Evolutionary conservation across 2,888 invertebrate genomes (phyloP), one percentile per base, ranked within the genome.

Genomic region (Julus scandinavius): DNA sequence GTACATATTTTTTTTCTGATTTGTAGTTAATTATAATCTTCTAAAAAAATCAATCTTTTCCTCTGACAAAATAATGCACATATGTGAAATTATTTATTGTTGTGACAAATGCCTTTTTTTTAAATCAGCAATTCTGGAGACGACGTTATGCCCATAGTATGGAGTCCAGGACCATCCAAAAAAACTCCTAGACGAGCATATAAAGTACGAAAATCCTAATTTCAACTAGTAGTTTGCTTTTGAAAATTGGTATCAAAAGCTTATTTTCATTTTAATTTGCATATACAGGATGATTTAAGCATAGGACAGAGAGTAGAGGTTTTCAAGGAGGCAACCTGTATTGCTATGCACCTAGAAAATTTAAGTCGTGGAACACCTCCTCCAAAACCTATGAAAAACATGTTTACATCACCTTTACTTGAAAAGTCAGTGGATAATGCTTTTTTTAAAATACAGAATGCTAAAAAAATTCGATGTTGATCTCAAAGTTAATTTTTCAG

Each of bases 321-420:
- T 50, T 87, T 87, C 38, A 72, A 83, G 41, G 88, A 87, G 29
- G 88, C 88, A n/a, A 87, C 88, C 11, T 17, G 45, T 45, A 45
- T 87, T 49, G 88, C 88, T 83, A 83, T 87, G 41, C 50, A 87
- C 45, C 80, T 87, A 15, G 50, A 45, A 83, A 87, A 45, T 45
- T 83, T 49, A 20, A 83, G 80, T 15, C 83, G 85, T 40, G 85
- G 85, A 6, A 85, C 63, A 20, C 20, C 63, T 20, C 63, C 63
- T 72, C 20, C 20, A 20, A 72, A 72, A 72, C 63, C 63, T 17
- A 9, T 7, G 7, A 17, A 20, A 72, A 72, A 20, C 9, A 9
- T 72, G 6, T 72, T 72, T 20, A 72, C 63, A 20, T 72, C 63
- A 11, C 63, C 63, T 20, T 72, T 72, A 20, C 5, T 72, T 72